Evolutionary conservation across 2,113 vertebrate species (phyloP).

Genomic region (Talpa occidentalis): DNA sequence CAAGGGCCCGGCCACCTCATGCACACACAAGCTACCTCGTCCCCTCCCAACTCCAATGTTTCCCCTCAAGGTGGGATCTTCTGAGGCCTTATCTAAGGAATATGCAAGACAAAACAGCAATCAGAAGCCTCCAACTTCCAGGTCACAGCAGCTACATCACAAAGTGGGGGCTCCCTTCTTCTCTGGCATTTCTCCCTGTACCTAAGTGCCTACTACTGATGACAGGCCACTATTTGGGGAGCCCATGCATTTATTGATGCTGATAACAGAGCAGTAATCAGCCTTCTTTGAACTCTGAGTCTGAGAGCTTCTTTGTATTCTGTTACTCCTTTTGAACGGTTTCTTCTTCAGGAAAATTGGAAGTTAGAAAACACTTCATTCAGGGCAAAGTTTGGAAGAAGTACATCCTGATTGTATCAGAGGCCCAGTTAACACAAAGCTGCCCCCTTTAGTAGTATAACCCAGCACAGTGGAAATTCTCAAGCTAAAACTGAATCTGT

Average conservation of each 20-base stretch:
- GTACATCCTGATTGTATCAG: not conserved
- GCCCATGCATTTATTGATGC: not conserved
- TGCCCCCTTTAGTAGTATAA: not conserved
- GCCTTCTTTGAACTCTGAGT: not conserved
- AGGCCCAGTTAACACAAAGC: not conserved
- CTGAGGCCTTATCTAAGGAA: not conserved
- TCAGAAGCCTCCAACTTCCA: not conserved
- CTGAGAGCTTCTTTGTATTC: not conserved
- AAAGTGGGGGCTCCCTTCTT: not conserved
- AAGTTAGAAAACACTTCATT: constrained; percentile 17
- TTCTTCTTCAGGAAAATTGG: constrained; percentile 14
- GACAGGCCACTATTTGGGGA: not conserved
- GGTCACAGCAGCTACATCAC: not conserved
- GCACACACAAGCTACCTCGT: not conserved
- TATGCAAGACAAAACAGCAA: not conserved
- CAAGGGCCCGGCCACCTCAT: not conserved
- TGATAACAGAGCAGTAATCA: not conserved
- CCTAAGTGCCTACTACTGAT: not conserved
- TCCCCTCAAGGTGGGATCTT: not conserved
- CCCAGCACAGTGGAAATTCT: not conserved
- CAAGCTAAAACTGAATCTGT: not conserved
- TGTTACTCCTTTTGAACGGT: constrained; percentile 12
- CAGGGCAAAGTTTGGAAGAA: constrained; percentile 31
- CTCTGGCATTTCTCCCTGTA: not conserved
- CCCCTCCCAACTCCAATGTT: not conserved